These are phyloP conservation scores for Crocodylus rhombifer DNA, from an alignment of 2,797 vertebrate genomes.

Conservation along the genomic window DNA sequence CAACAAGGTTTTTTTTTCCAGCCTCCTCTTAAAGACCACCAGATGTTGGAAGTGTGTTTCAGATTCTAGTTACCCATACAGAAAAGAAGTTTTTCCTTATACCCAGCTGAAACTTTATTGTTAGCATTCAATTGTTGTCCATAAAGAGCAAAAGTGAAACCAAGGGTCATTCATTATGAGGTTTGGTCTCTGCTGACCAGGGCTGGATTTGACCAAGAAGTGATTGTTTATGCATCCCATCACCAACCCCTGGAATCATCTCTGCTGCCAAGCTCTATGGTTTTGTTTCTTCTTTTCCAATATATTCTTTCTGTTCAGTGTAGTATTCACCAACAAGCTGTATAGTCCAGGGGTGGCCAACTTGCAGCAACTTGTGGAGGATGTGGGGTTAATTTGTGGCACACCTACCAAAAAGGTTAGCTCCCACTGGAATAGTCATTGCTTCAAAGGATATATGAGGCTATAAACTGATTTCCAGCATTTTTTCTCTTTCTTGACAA, in stretches of 20 bases:
- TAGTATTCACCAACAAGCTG: background rate
- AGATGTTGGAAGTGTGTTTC: too few relatives aligned
- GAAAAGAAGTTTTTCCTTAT: too few relatives aligned
- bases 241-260: background rate
- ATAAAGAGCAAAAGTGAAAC: background rate
- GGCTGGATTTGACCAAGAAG: background rate
- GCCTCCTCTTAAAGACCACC: too few relatives aligned
- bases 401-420: too few relatives aligned
- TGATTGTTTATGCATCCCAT: background rate
- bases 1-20: too few relatives aligned
- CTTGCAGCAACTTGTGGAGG: too few relatives aligned
- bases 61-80: too few relatives aligned
- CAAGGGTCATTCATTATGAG: background rate
- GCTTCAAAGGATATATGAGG: constrained; percentile 8
- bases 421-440: background rate
- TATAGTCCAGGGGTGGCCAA: too few relatives aligned
- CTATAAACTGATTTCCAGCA: background rate
- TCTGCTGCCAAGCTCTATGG: background rate
- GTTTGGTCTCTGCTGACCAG: background rate
- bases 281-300: background rate
- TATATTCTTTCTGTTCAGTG: constrained; percentile 2
- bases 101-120: background rate
- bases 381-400: too few relatives aligned
- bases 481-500: background rate
- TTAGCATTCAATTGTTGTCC: background rate